Evolutionary conservation across 2,113 vertebrate genomes (phyloP), one percentile per base, ranked within the genome.

Genomic region (Egretta garzetta): DNA sequence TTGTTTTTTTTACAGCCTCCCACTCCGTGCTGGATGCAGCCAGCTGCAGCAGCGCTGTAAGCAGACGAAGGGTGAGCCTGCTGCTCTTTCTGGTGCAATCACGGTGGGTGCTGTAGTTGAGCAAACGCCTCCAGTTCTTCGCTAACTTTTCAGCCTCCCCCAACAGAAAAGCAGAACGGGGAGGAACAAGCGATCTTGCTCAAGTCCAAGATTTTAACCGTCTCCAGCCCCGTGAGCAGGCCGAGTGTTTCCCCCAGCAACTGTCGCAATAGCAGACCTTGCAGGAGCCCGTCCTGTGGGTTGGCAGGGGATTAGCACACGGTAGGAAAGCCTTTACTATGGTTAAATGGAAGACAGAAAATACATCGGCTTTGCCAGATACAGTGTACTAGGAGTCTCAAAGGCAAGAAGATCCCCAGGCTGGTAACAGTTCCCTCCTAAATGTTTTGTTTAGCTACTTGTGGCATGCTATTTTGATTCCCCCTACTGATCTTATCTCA

Each of bases 221-320:
- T 81, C 8, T 3, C 68, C 59, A 58, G 82, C 50, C 71, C 21
- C 0, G 0, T 4, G 63, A 66, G 55, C 4, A 70, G 32, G 20
- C 76, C 1, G 4, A 58, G 19, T 1, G 14, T 24, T 76, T 86
- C 63, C 83, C 33, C 63, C 86, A 37, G 75, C 18, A 24, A 24
- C 55, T 53, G 20, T 33, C 58, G 75, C 88, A 86, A 55, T 13
- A 49, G 35, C 43, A 45, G 60, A 21, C 72, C 80, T 62, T 58
- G 63, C 80, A 80, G 59, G 35, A 80, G 59, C 93, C 50, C 18
- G 67, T 70, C 91, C 80, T 0, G 0, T 9, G 64, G 55, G n/a
- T 8, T 74, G 72, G 32, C n/a, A 33, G 41, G 41, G 32, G 6
- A 58, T 80, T 12, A 92, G 63, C 41, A 32, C 11, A 2, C 5